Base-by-base conservation (phyloP, 2,888 invertebrate species). In the Drosophila kuntzei region DNA sequence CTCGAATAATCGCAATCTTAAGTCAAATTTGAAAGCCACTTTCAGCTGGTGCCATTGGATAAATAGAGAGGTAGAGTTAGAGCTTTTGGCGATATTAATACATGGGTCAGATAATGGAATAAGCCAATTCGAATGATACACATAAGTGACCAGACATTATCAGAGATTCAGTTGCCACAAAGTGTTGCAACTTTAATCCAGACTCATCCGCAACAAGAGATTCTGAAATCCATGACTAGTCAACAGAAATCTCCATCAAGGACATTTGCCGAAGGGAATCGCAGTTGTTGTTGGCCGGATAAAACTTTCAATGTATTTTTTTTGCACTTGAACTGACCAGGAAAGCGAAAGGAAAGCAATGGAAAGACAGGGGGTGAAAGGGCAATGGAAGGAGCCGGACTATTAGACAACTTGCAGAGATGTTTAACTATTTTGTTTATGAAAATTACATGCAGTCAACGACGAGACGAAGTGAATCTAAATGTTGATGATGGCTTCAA, bases 371-470 rank as follows among this genome's bases (percentile, higher is more conserved):
- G 22, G 2, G 4, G 29, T 2, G 27, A 1, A 29, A 2, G n/a
- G 39, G 14, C 8, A 25, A 9, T 22, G 16, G 9, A 16, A 20
- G 32, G 39, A 7, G 7, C 32, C 47, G 36, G 41, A 58, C 63
- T 47, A 67, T 61, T 71, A 54, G 59, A 75, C 75, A 79, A 79
- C 44, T 62, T 79, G 43, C 50, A 47, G 70, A 68, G 55, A 70
- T 73, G 82, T 64, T 81, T 64, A 79, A 81, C 82, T 79, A 81
- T 79, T 79, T 87, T 85, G 86, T 79, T 85, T 85, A 87, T 87
- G 86, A 74, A 79, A 85, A 82, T 85, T 76, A 74, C 68, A 69
- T 50, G 66, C 46, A 43, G 58, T 50, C 49, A 55, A 44, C 43
- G 57, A 29, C 32, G 43, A 41, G 39, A 27, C 60, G 14, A 47